phyloP scores from a whole-genome alignment of 2,888 invertebrate species.

The Drosophila suboccidentalis region DNA sequence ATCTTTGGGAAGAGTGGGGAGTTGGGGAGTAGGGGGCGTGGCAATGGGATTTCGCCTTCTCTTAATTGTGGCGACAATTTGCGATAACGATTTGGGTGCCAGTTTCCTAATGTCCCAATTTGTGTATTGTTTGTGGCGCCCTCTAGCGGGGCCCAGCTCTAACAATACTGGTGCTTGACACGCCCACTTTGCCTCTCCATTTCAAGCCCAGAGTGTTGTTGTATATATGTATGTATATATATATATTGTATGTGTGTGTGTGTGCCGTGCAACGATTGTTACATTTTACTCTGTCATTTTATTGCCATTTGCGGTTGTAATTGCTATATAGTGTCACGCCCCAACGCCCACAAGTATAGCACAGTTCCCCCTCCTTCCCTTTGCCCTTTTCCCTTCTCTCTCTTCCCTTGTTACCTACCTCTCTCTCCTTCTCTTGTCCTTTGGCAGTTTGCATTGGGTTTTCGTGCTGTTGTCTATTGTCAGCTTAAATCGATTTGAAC shows the following conservation, averaged over 20 bases:
- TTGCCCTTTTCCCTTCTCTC: not conserved
- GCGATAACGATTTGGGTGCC: conserved; percentile 61
- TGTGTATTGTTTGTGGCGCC: conserved; percentile 66
- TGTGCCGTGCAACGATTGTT: conserved; percentile 51
- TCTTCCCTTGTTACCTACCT: not conserved
- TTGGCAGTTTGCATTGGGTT: conserved; percentile 33
- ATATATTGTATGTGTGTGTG: conserved; percentile 13
- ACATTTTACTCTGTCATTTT: conserved; percentile 74
- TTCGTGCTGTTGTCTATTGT: conserved; percentile 51
- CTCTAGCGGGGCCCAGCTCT: conserved; percentile 45
- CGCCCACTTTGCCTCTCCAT: conserved; percentile 29
- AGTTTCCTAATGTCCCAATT: conserved; percentile 61
- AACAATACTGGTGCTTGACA: conserved; percentile 19
- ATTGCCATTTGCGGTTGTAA: conserved; percentile 80
- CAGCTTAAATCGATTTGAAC: conserved; percentile 79
- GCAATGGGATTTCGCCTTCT: conserved; percentile 10
- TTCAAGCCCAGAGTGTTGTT: conserved; percentile 10
- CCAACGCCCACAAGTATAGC: conserved; percentile 28
- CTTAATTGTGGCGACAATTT: conserved; percentile 65
- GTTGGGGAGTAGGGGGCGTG: not conserved
- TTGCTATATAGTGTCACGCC: conserved; percentile 67
- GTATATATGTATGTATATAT: conserved; percentile 18
- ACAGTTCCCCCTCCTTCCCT: conserved; percentile 1
- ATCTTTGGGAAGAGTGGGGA: not conserved
- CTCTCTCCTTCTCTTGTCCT: no score